These are phyloP conservation scores for Barypeithes pellucidus DNA, from an alignment of 2,888 invertebrate species.

Conservation along the genomic window DNA sequence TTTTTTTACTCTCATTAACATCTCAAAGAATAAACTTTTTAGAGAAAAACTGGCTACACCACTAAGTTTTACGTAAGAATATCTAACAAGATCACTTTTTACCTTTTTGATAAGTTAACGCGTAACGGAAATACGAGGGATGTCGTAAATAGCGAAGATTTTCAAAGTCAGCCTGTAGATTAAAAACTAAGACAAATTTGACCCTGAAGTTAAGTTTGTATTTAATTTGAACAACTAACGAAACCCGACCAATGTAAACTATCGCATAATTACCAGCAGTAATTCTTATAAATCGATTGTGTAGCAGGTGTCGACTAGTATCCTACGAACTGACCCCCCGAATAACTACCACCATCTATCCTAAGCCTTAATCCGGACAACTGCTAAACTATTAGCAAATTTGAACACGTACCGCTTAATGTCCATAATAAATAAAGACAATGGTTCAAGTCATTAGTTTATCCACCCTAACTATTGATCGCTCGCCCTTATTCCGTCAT, in stretches of 20 bases:
- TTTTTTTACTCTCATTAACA: no score
- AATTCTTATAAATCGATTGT: conserved; percentile 30
- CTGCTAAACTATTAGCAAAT: conserved; percentile 55
- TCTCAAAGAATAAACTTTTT: no score
- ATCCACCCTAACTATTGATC: conserved; percentile 51
- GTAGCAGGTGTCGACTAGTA: conserved; percentile 47
- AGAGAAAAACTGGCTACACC: no score
- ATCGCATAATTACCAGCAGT: conserved; percentile 26
- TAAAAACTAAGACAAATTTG: no score
- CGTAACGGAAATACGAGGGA: no score
- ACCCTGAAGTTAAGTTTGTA: no score
- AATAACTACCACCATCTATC: conserved; percentile 32
- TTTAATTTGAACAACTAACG: no score
- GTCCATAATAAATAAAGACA: conserved; percentile 59
- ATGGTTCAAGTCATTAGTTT: conserved; percentile 59
- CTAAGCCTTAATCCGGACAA: conserved; percentile 41
- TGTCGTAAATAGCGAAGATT: no score
- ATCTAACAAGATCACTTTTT: no score
- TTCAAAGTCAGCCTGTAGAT: no score
- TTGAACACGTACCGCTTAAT: conserved; percentile 58
- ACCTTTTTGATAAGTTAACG: no score
- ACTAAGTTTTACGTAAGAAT: no score
- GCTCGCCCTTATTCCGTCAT: conserved; percentile 43
- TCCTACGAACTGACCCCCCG: conserved; percentile 35
- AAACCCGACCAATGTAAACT: conserved; percentile 7